These are phyloP conservation scores for Leptopilina clavipes DNA, from an alignment of 1,140 invertebrate species.

Conservation along the genomic window DNA sequence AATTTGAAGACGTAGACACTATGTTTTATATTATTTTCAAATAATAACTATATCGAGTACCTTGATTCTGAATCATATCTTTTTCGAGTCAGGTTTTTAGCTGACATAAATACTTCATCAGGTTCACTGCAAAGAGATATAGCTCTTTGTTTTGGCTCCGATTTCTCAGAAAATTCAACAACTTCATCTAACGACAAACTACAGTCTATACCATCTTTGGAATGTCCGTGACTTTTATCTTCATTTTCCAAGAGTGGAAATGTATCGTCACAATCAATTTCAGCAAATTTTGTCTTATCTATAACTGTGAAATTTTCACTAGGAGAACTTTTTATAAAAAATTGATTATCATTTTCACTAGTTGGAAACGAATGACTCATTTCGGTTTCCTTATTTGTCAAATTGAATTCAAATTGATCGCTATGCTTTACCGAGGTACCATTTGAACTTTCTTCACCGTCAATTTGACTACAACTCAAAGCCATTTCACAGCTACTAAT, in stretches of 20 bases:
- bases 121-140: conserved; percentile 53
- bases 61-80: conserved; percentile 58
- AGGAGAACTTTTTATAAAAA: conserved; percentile 21
- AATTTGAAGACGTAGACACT: too few species aligned
- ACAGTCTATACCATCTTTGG: conserved; percentile 5
- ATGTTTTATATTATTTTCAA: not conserved
- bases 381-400: not conserved
- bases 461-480: conserved; percentile 65
- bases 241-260: not conserved
- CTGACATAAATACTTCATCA: conserved; percentile 35
- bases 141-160: conserved; percentile 49
- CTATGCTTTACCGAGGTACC: conserved; percentile 48
- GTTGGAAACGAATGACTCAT: not conserved
- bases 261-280: conserved; percentile 19
- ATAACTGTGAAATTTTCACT: not conserved
- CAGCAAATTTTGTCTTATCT: not conserved
- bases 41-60: conserved; percentile 41
- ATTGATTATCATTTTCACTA: conserved; percentile 23
- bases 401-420: conserved; percentile 18
- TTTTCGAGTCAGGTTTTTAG: conserved; percentile 38
- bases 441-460: conserved; percentile 64
- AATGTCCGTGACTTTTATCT: not conserved
- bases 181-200: conserved; percentile 51
- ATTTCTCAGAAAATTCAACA: conserved; percentile 45
- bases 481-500: conserved; percentile 74